Percentiles rank a stretch among this genome's conserved stretches.
Evolutionary conservation across 2,888 invertebrate genomes (phyloP).

Genomic region (Lydus trimaculatus): DNA sequence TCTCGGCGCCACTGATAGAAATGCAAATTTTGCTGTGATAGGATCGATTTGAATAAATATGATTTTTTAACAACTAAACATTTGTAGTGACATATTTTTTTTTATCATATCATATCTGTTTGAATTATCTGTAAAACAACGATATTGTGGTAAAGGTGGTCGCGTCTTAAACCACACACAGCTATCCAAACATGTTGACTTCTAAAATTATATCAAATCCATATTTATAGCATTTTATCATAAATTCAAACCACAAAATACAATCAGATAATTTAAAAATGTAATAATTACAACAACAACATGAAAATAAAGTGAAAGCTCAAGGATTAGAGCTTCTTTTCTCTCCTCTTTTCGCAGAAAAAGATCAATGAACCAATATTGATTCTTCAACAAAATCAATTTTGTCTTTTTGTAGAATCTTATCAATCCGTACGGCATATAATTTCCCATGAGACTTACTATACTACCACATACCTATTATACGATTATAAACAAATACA

Average conservation of each 20-base stretch:
- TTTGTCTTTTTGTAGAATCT: background rate
- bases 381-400: background rate
- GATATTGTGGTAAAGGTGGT: conserved; percentile 19
- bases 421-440: background rate
- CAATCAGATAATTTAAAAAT: no score
- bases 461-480: no score
- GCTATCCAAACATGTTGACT: no score
- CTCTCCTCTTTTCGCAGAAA: background rate
- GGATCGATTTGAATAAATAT: no score
- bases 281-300: background rate
- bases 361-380: background rate
- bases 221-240: conserved; percentile 21
- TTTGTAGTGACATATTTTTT: conserved; percentile 13
- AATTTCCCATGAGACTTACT: background rate
- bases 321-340: conserved; percentile 1
- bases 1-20: no score
- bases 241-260: conserved; percentile 1
- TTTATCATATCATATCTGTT: conserved; percentile 5
- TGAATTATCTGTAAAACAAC: background rate
- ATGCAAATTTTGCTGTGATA: no score
- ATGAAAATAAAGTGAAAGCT: conserved; percentile 2
- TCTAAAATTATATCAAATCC: conserved; percentile 26
- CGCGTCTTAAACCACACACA: conserved; percentile 19
- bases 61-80: no score
- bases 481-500: no score